Percentiles rank a stretch among this genome's conserved stretches.
These are phyloP conservation scores for Cydia fagiglandana DNA, from an alignment of 1,140 invertebrate species.

Conservation along the genomic window DNA sequence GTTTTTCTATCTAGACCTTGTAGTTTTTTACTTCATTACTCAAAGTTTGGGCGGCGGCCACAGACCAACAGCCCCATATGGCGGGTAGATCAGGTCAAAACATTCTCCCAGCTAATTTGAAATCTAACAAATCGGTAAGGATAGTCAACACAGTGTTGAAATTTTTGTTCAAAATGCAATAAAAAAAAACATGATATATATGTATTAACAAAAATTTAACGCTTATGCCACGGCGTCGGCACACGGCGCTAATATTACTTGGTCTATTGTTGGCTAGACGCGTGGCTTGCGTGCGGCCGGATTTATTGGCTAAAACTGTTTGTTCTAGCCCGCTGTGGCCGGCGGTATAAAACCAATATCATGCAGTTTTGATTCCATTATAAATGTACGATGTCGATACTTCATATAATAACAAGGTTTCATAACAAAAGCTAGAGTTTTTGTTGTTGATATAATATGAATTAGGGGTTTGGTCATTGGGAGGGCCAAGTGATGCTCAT, in stretches of 20 bases:
- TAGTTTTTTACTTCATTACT: too few relatives aligned
- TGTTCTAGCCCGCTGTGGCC: constrained; percentile 45
- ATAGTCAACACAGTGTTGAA: too few relatives aligned
- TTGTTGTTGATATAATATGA: background rate
- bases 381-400: constrained; percentile 36
- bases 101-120: too few relatives aligned
- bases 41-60: too few relatives aligned
- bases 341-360: constrained; percentile 46
- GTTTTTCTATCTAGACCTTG: too few relatives aligned
- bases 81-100: too few relatives aligned
- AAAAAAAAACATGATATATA: too few relatives aligned
- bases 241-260: constrained; percentile 48
- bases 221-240: background rate
- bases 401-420: constrained; percentile 13
- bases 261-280: constrained; percentile 37
- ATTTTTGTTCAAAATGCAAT: too few relatives aligned
- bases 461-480: background rate
- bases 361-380: constrained; percentile 59
- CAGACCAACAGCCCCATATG: too few relatives aligned
- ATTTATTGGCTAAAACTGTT: constrained; percentile 50
- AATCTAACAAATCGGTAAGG: too few relatives aligned
- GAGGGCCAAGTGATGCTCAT: background rate
- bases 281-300: constrained; percentile 44
- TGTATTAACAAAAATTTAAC: background rate
- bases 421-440: background rate